phyloP scores from a whole-genome alignment of 2,113 vertebrate species.

The Nanorana parkeri region DNA sequence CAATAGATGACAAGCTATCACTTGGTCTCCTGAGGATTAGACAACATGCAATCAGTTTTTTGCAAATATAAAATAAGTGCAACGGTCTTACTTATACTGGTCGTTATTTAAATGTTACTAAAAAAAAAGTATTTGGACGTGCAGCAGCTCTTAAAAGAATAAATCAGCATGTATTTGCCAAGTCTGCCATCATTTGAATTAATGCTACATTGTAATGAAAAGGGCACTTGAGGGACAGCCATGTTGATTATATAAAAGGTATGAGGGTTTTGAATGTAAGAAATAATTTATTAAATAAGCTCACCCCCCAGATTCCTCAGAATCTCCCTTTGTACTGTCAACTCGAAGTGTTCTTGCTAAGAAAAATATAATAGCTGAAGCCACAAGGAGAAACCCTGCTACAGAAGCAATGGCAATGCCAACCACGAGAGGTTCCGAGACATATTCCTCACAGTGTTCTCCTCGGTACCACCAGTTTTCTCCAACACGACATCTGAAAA shows the following conservation, averaged over 20 bases:
- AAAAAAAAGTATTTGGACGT: no score
- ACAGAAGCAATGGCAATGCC: constrained; percentile 85
- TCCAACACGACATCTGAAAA: constrained; percentile 86
- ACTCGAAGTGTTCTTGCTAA: constrained; percentile 80
- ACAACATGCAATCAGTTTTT: constrained; percentile 31
- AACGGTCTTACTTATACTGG: background rate
- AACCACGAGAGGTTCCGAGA: constrained; percentile 89
- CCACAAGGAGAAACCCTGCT: constrained; percentile 83
- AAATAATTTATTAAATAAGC: constrained; percentile 13
- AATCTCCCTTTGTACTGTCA: constrained; percentile 79
- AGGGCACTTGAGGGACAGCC: no score
- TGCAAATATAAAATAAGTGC: background rate
- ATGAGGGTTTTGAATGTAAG: background rate
- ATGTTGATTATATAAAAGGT: no score
- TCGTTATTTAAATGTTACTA: no score
- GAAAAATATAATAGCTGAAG: constrained; percentile 82
- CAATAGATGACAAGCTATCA: constrained; percentile 84
- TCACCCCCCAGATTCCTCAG: constrained; percentile 81
- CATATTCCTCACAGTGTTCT: constrained; percentile 91
- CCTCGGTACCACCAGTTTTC: constrained; percentile 96
- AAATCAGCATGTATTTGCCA: no score
- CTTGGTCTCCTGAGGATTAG: constrained; percentile 69
- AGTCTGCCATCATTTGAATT: no score
- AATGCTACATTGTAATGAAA: no score
- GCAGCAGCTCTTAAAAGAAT: no score